Evolutionary conservation across 1,140 invertebrate genomes (phyloP).

Genomic region (Ylistrum balloti): DNA sequence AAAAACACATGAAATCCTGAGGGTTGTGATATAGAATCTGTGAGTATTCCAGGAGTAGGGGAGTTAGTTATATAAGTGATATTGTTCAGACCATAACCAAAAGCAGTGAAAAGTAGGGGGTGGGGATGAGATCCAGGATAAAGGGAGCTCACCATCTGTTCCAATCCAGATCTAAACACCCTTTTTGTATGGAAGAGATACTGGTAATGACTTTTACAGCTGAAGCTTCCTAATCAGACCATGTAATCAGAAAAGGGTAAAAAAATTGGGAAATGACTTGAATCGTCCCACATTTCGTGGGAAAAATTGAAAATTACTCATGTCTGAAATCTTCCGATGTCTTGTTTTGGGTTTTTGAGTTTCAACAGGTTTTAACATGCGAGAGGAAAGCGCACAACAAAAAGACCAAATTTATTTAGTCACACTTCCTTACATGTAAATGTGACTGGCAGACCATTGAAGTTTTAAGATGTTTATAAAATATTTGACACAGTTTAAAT

Average conservation of each 20-base stretch:
- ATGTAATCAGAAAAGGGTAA: slow-evolving; percentile 10
- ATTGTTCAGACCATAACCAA: too few species aligned
- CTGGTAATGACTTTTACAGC: slow-evolving; percentile 1
- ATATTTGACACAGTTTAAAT: background rate
- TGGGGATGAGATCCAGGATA: background rate
- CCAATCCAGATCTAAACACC: background rate
- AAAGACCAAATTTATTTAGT: background rate
- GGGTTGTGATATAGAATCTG: too few species aligned
- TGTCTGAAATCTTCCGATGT: slow-evolving; percentile 3
- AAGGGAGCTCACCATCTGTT: background rate
- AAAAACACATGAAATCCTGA: too few species aligned
- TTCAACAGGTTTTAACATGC: slow-evolving; percentile 18
- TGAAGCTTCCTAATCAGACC: slow-evolving; percentile 2
- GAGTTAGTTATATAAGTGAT: too few species aligned
- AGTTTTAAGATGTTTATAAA: background rate
- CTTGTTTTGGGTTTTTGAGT: slow-evolving; percentile 28
- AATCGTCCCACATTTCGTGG: slow-evolving; percentile 27
- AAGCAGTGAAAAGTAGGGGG: too few species aligned
- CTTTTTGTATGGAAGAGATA: background rate
- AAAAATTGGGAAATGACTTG: slow-evolving; percentile 5
- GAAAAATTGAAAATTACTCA: slow-evolving; percentile 10
- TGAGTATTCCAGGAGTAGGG: too few species aligned
- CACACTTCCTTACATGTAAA: background rate
- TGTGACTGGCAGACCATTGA: background rate
- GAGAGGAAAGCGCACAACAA: background rate